phyloP scores from a whole-genome alignment of 2,113 vertebrate species.

The Neotoma lepida region DNA sequence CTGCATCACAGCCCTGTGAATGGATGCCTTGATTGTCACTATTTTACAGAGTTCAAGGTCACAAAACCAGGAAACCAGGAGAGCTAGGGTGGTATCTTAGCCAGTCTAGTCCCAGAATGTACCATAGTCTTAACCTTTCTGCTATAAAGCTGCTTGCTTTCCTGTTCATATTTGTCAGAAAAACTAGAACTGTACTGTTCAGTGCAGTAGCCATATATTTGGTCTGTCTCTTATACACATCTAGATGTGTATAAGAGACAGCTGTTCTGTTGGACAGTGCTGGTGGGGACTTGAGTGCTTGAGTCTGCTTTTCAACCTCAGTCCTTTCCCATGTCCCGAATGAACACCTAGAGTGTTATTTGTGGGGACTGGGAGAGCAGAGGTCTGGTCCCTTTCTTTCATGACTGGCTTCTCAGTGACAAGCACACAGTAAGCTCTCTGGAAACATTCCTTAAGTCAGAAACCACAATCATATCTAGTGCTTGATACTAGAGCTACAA shows the following conservation, averaged over 20 bases:
- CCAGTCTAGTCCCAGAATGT: background rate
- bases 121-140: background rate
- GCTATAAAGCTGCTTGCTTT: background rate
- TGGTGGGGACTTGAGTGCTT: background rate
- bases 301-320: background rate
- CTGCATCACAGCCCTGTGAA: background rate
- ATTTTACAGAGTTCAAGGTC: slow-evolving; percentile 54
- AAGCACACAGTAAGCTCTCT: background rate
- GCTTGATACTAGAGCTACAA: background rate
- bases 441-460: background rate
- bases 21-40: slow-evolving; percentile 26
- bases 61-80: slow-evolving; percentile 11
- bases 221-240: no score
- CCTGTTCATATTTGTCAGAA: slow-evolving; percentile 40
- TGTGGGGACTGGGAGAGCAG: background rate
- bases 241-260: no score
- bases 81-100: background rate
- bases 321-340: background rate
- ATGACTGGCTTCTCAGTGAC: background rate
- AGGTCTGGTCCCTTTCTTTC: background rate
- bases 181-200: background rate
- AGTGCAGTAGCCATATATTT: background rate
- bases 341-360: background rate
- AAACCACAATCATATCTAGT: background rate
- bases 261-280: background rate